A percentile compares a stretch with the other conserved stretches of the same genome.
Evolutionary conservation across 1,140 invertebrate species (phyloP).

Genomic region (Drosophila neocordata): DNA sequence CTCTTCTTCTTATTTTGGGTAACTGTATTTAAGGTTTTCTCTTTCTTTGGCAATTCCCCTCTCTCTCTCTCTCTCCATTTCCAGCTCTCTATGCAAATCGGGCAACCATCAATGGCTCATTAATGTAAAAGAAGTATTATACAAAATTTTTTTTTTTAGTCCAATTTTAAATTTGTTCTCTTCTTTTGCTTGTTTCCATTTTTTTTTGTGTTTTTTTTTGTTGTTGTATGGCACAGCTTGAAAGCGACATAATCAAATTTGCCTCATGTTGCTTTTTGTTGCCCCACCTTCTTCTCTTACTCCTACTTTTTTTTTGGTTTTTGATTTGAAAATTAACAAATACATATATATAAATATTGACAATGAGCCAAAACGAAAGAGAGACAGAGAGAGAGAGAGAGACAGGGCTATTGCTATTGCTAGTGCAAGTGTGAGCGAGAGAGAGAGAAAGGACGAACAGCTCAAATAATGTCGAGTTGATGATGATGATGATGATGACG

Average conservation of each 20-base stretch:
- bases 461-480: slow-evolving; percentile 43
- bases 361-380: slow-evolving; percentile 45
- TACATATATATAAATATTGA: slow-evolving; percentile 21
- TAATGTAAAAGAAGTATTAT: slow-evolving; percentile 41
- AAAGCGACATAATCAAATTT: slow-evolving; percentile 70
- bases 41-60: not conserved
- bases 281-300: slow-evolving; percentile 10
- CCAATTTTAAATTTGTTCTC: not conserved
- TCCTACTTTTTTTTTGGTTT: slow-evolving; percentile 26
- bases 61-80: not conserved
- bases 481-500: not conserved
- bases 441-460: slow-evolving; percentile 16
- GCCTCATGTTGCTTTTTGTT: slow-evolving; percentile 50
- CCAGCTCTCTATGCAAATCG: slow-evolving; percentile 35
- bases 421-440: no score
- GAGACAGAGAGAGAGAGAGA: not conserved
- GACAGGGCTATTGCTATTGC: not conserved
- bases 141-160: slow-evolving; percentile 19
- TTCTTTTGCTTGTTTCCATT: slow-evolving; percentile 23
- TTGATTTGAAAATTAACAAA: slow-evolving; percentile 80
- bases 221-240: slow-evolving; percentile 47
- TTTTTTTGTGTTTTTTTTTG: slow-evolving; percentile 12
- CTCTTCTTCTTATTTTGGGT: no score
- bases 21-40: not conserved
- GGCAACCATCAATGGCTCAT: slow-evolving; percentile 61